Percentiles rank a stretch among this genome's conserved stretches.
phyloP scores from a whole-genome alignment of 2,113 vertebrate species.

The Tragelaphus strepsiceros region DNA sequence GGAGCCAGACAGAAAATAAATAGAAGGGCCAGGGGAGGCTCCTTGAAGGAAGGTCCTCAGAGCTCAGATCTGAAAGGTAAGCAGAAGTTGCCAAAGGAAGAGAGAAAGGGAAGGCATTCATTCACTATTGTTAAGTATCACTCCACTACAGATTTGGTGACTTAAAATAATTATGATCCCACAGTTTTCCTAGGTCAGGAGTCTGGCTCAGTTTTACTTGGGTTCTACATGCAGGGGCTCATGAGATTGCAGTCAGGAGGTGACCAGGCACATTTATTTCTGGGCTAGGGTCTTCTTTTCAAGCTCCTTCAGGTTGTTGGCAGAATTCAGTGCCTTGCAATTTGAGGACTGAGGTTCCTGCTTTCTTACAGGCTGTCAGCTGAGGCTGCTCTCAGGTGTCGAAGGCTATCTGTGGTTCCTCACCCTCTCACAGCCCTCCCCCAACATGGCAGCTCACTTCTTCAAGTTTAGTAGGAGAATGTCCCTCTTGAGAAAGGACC shows the following conservation, averaged over 20 bases:
- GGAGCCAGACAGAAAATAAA: background rate
- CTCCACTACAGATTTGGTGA: no score
- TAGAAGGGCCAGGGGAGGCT: background rate
- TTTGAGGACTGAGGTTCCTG: background rate
- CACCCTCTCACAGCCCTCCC: background rate
- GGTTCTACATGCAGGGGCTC: background rate
- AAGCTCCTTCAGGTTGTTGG: background rate
- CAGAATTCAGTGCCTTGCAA: background rate
- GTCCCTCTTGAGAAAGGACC: background rate
- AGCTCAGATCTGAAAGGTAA: background rate
- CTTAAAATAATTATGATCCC: background rate
- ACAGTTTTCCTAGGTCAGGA: background rate
- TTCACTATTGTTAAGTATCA: background rate
- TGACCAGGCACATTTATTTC: background rate
- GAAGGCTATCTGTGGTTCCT: background rate
- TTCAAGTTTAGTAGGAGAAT: background rate
- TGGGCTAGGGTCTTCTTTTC: background rate
- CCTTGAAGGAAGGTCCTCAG: background rate
- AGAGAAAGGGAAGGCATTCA: background rate
- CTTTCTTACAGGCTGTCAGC: background rate
- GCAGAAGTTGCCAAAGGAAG: background rate
- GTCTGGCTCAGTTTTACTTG: background rate
- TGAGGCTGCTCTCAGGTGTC: background rate
- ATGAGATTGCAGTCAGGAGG: fast-evolving
- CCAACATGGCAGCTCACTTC: background rate